Conservation (phyloP, 2,113 vertebrate genomes). For the Craseonycteris thonglongyai region DNA sequence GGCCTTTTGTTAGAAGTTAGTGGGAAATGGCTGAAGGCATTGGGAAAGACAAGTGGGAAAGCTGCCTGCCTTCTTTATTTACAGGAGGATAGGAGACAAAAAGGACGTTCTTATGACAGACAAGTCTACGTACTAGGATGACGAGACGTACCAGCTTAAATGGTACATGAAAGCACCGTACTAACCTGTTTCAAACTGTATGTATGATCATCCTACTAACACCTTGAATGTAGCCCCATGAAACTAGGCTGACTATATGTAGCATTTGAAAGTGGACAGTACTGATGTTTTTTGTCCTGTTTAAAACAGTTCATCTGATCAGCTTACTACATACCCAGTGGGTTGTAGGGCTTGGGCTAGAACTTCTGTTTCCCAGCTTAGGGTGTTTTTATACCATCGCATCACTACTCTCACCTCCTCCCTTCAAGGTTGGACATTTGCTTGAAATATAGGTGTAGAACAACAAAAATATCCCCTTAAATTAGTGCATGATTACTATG, state of each 20-base stretch:
- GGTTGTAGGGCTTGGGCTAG: not conserved
- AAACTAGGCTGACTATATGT: no score
- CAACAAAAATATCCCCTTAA: no score
- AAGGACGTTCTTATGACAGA: not conserved
- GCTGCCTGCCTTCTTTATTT: not conserved
- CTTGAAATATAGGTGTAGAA: not conserved
- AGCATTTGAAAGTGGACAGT: no score
- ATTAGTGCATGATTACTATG: not conserved
- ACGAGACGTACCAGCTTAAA: no score
- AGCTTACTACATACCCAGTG: not conserved
- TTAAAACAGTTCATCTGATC: no score
- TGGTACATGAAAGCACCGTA: no score
- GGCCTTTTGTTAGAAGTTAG: not conserved
- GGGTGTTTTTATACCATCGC: not conserved
- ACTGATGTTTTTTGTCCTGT: no score
- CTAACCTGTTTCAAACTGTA: no score
- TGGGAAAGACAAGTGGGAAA: not conserved
- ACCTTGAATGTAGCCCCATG: no score
- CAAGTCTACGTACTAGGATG: no score
- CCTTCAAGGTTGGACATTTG: not conserved
- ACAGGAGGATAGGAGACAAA: not conserved
- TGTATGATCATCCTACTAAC: no score
- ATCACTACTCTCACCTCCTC: not conserved
- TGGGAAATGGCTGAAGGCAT: not conserved
- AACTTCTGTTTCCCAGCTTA: not conserved